Evolutionary conservation across 2,113 vertebrate genomes (phyloP), one percentile per base, ranked within the genome.

Genomic region (Hylia prasina): DNA sequence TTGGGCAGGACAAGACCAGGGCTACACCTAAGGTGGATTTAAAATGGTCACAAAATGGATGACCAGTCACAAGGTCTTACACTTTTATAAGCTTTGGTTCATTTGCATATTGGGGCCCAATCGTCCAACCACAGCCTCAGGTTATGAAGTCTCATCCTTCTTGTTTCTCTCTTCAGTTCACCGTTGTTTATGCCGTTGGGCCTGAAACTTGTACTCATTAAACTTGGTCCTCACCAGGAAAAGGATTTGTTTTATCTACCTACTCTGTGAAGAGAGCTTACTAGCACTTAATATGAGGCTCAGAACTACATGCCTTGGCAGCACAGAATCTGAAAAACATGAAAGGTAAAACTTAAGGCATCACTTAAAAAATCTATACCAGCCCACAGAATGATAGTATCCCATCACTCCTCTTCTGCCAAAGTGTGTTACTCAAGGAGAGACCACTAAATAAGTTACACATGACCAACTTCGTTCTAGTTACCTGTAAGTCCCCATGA

Each of bases 341-440:
- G 33, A 57, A n/a, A 57, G 21, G 9, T 57, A 57, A 56, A 56
- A n/a, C 20, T 56, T n/a, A n/a, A 57, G 56, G 13, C 21, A n/a
- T n/a, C 56, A 57, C 13, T 57, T 69, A 64, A 86, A 86, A 94
- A 80, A 60, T 83, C 57, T 60, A 22, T 47, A 68, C 7, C 7
- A 22, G 30, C 23, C 19, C 68, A 56, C 27, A 39, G 9, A 63
- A 47, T 25, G 6, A 51, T 7, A 64, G 21, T 14, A 61, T 50
- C 25, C 14, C 22, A 58, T 27, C 1, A 0, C 6, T 87, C 10
- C 21, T 54, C 30, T 50, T 56, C 61, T 82, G 23, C 1, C 0
- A 11, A 75, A 48, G 2, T 20, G 25, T 24, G 14, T 68, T 57
- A 35, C 21, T 78, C 48, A 33, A 61, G 54, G 33, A 69, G 19